These are phyloP conservation scores for Mya arenaria DNA, from an alignment of 1,140 invertebrate genomes.

Conservation along the genomic window DNA sequence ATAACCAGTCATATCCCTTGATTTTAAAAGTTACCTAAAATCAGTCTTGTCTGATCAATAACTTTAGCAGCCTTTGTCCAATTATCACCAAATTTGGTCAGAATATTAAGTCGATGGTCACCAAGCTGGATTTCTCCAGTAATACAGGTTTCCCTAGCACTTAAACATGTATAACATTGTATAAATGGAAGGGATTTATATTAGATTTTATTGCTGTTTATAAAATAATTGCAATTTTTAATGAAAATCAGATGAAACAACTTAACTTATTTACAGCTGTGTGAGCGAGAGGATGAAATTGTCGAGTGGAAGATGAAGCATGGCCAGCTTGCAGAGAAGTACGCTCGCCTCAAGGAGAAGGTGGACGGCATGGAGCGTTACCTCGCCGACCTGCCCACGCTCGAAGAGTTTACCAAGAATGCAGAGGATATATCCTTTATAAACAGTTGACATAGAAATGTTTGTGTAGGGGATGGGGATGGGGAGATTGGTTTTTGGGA, in stretches of 20 bases:
- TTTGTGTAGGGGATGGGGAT: not conserved
- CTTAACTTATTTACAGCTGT: conserved; percentile 60
- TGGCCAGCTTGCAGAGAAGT: conserved; percentile 63
- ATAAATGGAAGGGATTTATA: not conserved
- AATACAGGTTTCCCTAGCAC: too few species aligned
- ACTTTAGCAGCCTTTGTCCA: too few species aligned
- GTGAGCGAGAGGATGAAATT: conserved; percentile 61
- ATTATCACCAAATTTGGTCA: too few species aligned
- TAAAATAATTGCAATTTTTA: not conserved
- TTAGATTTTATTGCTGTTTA: not conserved
- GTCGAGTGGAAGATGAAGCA: conserved; percentile 69
- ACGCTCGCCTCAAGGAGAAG: conserved; percentile 69
- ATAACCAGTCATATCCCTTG: too few species aligned
- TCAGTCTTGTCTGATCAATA: too few species aligned
- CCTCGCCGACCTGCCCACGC: conserved; percentile 72
- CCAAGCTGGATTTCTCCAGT: too few species aligned
- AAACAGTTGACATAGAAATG: not conserved
- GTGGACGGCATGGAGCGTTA: conserved; percentile 73
- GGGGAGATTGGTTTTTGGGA: too few species aligned
- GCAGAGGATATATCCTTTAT: conserved; percentile 75
- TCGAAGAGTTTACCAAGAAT: conserved; percentile 70
- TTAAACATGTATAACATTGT: too few species aligned
- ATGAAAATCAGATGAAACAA: not conserved
- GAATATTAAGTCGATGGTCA: too few species aligned
- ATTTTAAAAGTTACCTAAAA: too few species aligned